Evolutionary conservation across 2,797 vertebrate species (phyloP), one percentile per base, ranked within the genome.

Genomic region (Argentina silus): DNA sequence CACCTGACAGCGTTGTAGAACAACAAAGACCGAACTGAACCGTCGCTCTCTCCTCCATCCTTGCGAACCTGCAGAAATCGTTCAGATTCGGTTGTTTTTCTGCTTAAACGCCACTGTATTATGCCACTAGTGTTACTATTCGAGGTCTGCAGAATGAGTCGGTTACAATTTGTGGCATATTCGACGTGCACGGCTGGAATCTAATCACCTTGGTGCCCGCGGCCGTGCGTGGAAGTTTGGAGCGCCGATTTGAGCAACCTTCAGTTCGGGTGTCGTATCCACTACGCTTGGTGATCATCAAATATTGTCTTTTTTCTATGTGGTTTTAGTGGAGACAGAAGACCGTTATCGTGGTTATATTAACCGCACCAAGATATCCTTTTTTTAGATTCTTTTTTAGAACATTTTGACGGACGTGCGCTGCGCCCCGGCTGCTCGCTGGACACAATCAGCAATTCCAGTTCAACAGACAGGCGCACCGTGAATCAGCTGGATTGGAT

Each of bases 21-120:
- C 83, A 89, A 91, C 88, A 90, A 90, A 91, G 88, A 56, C 81
- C 72, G 81, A 81, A 67, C 44, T 48, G 62, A 23, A 74, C 65
- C 56, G 70, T 70, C 67, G 73, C 73, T 8, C 64, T 62, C 56
- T 42, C 19, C n/a, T 67, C 12, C 36, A 48, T 14, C 43, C 19
- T 56, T 21, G 51, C 44, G 1, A 62, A 56, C 66, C 9, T 36
- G 36, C 67, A 17, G n/a, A 43, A 2, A 68, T 11, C 27, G 73
- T 44, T 21, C 9, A 57, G 15, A 68, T 60, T 73, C 62, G 21
- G 75, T 79, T 36, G 11, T 23, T 19, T 66, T 47, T 15, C 7
- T 19, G 19, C 47, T 17, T 44, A 43, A 50, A n/a, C 42, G 3
- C 61, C 8, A 12, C 8, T 10, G 67, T 51, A 63, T 10, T 23